Evolutionary conservation across 2,888 invertebrate genomes (phyloP).

Genomic region (Lithophane leautieri): DNA sequence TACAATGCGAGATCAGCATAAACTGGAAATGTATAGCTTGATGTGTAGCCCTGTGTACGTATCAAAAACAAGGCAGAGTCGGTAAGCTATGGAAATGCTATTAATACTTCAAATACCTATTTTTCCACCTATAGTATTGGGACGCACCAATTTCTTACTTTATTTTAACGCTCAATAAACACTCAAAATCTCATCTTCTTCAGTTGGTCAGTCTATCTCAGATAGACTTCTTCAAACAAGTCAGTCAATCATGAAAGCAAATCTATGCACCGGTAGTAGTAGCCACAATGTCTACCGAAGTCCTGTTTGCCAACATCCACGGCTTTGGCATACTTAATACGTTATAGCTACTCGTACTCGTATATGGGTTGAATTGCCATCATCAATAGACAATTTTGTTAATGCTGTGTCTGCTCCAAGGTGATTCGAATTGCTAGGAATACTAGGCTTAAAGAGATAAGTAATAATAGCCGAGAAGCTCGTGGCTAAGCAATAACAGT

Average conservation of each 20-base stretch:
- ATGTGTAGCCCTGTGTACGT: no score
- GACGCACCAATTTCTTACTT: no score
- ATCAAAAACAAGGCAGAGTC: no score
- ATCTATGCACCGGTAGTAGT: conserved; percentile 46
- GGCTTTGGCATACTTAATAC: conserved; percentile 60
- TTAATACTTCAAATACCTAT: no score
- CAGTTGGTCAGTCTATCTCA: conserved; percentile 1
- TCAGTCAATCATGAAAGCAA: conserved; percentile 45
- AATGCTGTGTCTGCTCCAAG: not conserved
- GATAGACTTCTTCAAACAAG: conserved; percentile 20
- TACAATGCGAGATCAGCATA: no score
- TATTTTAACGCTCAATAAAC: not conserved
- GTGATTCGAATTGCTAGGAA: not conserved
- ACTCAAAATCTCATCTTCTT: not conserved
- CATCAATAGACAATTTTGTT: conserved; percentile 55
- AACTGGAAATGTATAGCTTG: no score
- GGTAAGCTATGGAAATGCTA: no score
- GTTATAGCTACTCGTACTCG: conserved; percentile 33
- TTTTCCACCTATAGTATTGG: no score
- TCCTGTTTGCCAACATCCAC: conserved; percentile 54
- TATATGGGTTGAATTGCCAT: conserved; percentile 46
- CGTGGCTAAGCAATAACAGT: no score
- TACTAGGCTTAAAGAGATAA: not conserved
- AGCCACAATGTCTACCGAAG: conserved; percentile 51
- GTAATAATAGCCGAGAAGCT: no score